These are phyloP conservation scores for Natator depressus DNA, from an alignment of 2,113 vertebrate species.

Conservation along the genomic window DNA sequence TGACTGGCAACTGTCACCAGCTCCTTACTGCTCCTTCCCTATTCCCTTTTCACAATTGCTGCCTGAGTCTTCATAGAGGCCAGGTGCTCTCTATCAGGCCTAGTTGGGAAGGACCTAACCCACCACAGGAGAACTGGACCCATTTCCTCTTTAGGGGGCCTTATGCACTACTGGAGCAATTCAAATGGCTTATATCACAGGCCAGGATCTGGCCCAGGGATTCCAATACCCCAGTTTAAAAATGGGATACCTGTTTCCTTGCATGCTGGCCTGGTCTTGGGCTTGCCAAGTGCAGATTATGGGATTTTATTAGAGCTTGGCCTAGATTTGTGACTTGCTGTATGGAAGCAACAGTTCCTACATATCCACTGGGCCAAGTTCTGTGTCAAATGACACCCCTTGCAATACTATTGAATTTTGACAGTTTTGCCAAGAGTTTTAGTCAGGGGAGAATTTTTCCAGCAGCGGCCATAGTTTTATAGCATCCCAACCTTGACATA, in stretches of 20 bases:
- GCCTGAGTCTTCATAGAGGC: background rate
- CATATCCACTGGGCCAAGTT: background rate
- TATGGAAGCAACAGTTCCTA: constrained; percentile 15
- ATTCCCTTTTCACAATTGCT: background rate
- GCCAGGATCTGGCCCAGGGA: background rate
- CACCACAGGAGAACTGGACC: background rate
- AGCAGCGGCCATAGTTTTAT: background rate
- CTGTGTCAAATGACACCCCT: background rate
- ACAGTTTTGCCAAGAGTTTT: background rate
- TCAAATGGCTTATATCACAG: background rate
- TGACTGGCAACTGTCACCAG: background rate
- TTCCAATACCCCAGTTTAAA: background rate
- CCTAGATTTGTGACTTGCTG: background rate
- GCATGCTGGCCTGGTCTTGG: background rate
- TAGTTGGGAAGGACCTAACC: background rate
- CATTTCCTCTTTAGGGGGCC: background rate
- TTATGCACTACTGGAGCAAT: background rate
- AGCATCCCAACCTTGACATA: background rate
- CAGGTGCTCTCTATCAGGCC: background rate
- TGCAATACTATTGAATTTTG: background rate
- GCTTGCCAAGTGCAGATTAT: background rate
- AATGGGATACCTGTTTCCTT: background rate
- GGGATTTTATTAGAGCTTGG: background rate
- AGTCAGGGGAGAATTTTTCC: background rate
- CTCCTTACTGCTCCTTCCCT: background rate